These are phyloP conservation scores for Parasteatoda lunata DNA, from an alignment of 2,888 invertebrate species.

Conservation along the genomic window DNA sequence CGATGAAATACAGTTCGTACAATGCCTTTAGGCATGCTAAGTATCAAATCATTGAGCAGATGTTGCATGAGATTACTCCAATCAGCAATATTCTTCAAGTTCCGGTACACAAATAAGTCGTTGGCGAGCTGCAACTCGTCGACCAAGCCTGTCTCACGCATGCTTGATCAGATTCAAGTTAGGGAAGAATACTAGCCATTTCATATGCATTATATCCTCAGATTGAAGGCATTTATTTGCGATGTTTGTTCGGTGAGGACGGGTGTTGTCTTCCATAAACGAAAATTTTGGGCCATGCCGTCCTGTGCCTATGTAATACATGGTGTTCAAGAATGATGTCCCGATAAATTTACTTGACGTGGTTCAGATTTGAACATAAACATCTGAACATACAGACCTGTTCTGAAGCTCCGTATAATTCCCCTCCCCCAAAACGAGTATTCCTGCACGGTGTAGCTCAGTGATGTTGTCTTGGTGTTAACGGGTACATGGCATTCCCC, in stretches of 20 bases:
- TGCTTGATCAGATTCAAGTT: conserved; percentile 15
- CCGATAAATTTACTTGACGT: conserved; percentile 17
- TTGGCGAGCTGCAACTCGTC: neutral
- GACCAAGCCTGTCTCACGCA: conserved; percentile 5
- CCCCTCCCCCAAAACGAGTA: conserved; percentile 18
- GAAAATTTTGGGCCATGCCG: conserved; percentile 5
- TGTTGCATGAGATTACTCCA: neutral
- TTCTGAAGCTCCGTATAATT: conserved; percentile 4
- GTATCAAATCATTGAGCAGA: conserved; percentile 1
- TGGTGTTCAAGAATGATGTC: conserved; percentile 23
- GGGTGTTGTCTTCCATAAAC: neutral
- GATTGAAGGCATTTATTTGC: conserved; percentile 4
- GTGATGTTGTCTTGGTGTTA: conserved; percentile 8
- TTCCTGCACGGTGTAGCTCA: conserved; percentile 5
- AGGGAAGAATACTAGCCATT: conserved; percentile 11
- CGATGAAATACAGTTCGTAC: conserved; percentile 16
- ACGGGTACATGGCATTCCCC: conserved; percentile 7
- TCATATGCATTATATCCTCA: conserved; percentile 21
- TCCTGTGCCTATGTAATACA: neutral
- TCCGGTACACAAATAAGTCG: neutral
- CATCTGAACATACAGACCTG: conserved; percentile 12
- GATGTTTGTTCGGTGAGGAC: conserved; percentile 14
- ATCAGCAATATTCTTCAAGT: neutral
- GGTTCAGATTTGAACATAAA: conserved; percentile 9
- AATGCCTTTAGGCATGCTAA: conserved; percentile 12